Conservation (phyloP, 2,888 invertebrate genomes). For the Dastarcus helophoroides region DNA sequence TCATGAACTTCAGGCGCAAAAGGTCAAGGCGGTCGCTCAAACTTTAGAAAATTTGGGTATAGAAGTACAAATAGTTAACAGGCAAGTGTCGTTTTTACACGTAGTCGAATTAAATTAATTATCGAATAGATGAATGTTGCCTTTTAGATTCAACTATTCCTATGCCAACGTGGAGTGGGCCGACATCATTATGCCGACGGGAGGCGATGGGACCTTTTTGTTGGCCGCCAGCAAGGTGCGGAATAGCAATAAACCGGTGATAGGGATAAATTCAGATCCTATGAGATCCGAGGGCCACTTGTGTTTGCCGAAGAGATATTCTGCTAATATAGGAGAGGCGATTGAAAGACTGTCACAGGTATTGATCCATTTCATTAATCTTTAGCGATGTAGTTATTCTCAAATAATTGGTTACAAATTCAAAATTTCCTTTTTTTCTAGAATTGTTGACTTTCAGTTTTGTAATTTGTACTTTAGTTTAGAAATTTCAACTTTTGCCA, state of each 20-base stretch:
- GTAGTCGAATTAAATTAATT: background rate
- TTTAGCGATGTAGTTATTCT: too few species aligned
- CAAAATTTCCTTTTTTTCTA: too few species aligned
- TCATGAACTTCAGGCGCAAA: conserved; percentile 72
- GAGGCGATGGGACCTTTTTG: conserved; percentile 96
- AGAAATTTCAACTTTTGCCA: too few species aligned
- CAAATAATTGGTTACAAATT: too few species aligned
- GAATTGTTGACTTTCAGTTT: too few species aligned
- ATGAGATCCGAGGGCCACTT: conserved; percentile 86
- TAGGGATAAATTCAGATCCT: conserved; percentile 96
- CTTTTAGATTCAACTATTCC: conserved; percentile 45
- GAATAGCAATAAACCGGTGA: conserved; percentile 72
- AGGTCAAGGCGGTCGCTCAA: conserved; percentile 51
- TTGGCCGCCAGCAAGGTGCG: conserved; percentile 78
- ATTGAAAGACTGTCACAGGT: conserved; percentile 67
- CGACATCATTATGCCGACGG: conserved; percentile 76
- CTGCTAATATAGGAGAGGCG: conserved; percentile 66
- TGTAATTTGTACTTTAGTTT: too few species aligned
- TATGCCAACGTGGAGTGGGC: conserved; percentile 76
- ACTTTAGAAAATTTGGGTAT: conserved; percentile 58
- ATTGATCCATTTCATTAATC: too few species aligned
- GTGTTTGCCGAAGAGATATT: conserved; percentile 78
- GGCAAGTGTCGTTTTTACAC: conserved; percentile 37
- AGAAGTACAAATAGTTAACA: conserved; percentile 67
- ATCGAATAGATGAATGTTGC: conserved; percentile 35